Percentiles rank a stretch among this genome's conserved stretches.
These are phyloP conservation scores for Apodemia hepburni DNA, from an alignment of 2,888 invertebrate genomes.

Conservation along the genomic window DNA sequence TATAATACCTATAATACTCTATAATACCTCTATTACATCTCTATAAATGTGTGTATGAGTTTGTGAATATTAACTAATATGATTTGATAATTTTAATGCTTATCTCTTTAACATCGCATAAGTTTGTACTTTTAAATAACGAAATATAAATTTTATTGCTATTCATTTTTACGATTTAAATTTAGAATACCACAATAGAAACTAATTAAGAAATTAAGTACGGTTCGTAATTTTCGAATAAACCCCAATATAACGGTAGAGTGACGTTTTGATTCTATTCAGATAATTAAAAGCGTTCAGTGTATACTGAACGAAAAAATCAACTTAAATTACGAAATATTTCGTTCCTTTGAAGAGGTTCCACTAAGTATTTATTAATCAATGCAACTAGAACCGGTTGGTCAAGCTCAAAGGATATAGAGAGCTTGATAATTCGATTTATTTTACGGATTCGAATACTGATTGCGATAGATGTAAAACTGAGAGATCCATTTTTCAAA, in stretches of 20 bases:
- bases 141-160: not conserved
- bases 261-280: not conserved
- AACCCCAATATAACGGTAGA: not conserved
- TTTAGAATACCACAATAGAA: not conserved
- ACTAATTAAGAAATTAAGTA: not conserved
- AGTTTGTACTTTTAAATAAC: not conserved
- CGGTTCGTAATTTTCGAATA: not conserved
- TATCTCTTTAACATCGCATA: not conserved
- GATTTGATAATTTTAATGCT: not conserved
- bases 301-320: not conserved
- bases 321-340: not conserved
- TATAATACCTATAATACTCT: too few relatives aligned
- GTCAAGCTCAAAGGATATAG: constrained; percentile 59
- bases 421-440: constrained; percentile 63
- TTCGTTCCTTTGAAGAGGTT: constrained; percentile 13
- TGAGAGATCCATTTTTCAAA: constrained; percentile 8
- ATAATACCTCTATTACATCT: too few relatives aligned
- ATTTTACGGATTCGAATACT: constrained; percentile 53
- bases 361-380: constrained; percentile 47
- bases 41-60: too few relatives aligned
- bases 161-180: not conserved
- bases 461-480: constrained; percentile 46
- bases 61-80: too few relatives aligned
- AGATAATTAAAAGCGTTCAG: not conserved
- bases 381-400: constrained; percentile 50